These are phyloP conservation scores for Diplodus puntazzo DNA, from an alignment of 2,797 vertebrate species.

Conservation along the genomic window DNA sequence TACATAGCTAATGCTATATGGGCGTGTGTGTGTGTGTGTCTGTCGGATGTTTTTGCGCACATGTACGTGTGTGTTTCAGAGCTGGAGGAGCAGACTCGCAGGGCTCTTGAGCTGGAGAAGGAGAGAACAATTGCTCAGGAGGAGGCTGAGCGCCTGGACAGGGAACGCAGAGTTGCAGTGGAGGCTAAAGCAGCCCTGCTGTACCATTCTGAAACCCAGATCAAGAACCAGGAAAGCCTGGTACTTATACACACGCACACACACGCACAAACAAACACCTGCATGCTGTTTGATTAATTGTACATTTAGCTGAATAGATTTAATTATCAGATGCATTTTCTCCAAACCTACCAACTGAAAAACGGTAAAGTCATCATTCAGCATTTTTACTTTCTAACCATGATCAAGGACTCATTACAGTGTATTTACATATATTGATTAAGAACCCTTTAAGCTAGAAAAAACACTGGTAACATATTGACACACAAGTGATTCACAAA, in stretches of 20 bases:
- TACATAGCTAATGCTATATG: slow-evolving; percentile 19
- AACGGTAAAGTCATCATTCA: slow-evolving; percentile 1
- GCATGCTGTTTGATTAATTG: background rate
- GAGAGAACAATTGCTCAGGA: slow-evolving; percentile 92
- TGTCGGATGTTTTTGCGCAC: slow-evolving; percentile 1
- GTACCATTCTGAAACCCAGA: slow-evolving; percentile 90
- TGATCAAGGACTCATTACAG: background rate
- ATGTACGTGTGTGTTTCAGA: slow-evolving; percentile 81
- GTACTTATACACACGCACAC: slow-evolving; percentile 71
- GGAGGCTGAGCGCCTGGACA: slow-evolving; percentile 94
- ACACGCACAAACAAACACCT: background rate
- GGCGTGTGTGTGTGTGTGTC: slow-evolving; percentile 12
- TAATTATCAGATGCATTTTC: background rate
- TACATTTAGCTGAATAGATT: slow-evolving; percentile 6
- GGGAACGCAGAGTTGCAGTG: slow-evolving; percentile 90
- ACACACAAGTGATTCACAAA: slow-evolving; percentile 1
- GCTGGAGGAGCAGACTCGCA: slow-evolving; percentile 96
- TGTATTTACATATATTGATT: slow-evolving; percentile 20
- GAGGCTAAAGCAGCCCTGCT: slow-evolving; percentile 93
- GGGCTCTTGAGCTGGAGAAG: slow-evolving; percentile 93
- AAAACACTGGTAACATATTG: background rate
- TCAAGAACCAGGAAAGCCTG: slow-evolving; percentile 93
- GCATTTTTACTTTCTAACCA: slow-evolving; percentile 1
- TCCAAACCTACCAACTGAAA: background rate
- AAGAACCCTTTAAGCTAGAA: slow-evolving; percentile 8